phyloP scores from a whole-genome alignment of 2,888 invertebrate genomes.

The Ornithoptera alexandrae region DNA sequence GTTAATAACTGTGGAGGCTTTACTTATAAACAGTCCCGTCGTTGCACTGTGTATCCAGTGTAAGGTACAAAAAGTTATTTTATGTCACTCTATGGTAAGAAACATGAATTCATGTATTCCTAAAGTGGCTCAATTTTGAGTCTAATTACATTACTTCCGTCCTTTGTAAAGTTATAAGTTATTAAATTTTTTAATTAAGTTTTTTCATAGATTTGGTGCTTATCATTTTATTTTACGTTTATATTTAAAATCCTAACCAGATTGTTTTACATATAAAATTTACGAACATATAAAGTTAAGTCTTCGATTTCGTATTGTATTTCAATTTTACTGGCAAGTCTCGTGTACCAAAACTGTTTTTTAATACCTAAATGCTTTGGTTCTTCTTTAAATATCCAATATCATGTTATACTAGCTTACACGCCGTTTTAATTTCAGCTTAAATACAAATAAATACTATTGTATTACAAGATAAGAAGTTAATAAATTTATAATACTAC shows the following conservation, averaged over 20 bases:
- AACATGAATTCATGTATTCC: constrained; percentile 12
- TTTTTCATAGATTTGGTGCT: constrained; percentile 27
- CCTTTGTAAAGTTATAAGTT: constrained; percentile 17
- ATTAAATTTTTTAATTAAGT: constrained; percentile 18
- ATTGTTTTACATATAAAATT: neutral
- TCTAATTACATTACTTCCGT: constrained; percentile 28
- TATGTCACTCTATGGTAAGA: constrained; percentile 22
- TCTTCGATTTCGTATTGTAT: neutral
- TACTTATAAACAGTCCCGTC: constrained; percentile 32
- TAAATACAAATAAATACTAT: neutral
- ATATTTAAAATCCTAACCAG: constrained; percentile 9
- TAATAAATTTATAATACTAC: no score
- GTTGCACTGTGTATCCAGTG: constrained; percentile 34
- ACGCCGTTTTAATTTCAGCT: neutral
- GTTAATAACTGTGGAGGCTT: constrained; percentile 38
- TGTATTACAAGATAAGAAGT: neutral
- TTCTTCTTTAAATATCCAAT: no score
- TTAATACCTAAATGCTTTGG: neutral
- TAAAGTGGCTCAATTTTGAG: constrained; percentile 25
- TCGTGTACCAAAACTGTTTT: neutral
- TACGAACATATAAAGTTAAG: neutral
- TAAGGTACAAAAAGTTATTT: constrained; percentile 37
- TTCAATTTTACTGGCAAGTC: neutral
- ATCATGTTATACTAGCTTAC: no score
- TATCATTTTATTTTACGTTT: constrained; percentile 21